Percentiles rank a stretch among this genome's conserved stretches.
phyloP scores from a whole-genome alignment of 2,888 invertebrate species.

The Lasioglossum oenotherae region DNA sequence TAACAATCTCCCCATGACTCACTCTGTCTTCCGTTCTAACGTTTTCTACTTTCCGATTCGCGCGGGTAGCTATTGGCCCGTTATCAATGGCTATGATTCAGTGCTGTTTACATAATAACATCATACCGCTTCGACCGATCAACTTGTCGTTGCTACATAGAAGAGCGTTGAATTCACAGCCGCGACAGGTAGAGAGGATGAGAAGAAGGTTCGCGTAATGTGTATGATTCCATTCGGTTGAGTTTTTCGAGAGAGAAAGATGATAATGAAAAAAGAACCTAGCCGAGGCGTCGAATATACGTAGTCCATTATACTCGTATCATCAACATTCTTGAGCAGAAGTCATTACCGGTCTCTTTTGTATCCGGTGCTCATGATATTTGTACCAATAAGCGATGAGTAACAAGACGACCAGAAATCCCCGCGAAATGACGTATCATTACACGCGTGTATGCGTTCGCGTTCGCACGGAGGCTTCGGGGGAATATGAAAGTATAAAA shows the following conservation, averaged over 20 bases:
- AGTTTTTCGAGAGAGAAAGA: background rate
- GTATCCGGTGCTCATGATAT: slow-evolving; percentile 66
- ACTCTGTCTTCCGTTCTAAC: background rate
- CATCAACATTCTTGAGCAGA: slow-evolving; percentile 61
- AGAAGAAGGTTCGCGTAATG: background rate
- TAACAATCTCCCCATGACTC: background rate
- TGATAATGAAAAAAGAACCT: background rate
- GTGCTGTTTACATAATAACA: background rate
- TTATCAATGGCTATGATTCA: background rate
- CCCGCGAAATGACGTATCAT: slow-evolving; percentile 71
- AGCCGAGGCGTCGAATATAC: slow-evolving; percentile 9
- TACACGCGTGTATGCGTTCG: slow-evolving; percentile 62
- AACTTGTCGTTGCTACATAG: background rate
- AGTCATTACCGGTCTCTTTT: slow-evolving; percentile 65
- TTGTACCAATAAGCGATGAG: slow-evolving; percentile 69
- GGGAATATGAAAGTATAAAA: slow-evolving; percentile 49
- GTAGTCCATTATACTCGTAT: slow-evolving; percentile 60
- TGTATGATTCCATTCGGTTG: background rate
- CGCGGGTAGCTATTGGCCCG: background rate
- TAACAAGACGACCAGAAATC: slow-evolving; percentile 68
- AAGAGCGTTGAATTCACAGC: background rate
- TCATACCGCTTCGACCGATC: background rate
- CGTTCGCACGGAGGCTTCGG: slow-evolving; percentile 58
- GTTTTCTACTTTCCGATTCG: background rate
- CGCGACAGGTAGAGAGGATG: background rate